A percentile compares a stretch with the other conserved stretches of the same genome.
These are phyloP conservation scores for Pseudorhombus dupliciocellatus DNA, from an alignment of 2,113 vertebrate genomes.

Conservation along the genomic window DNA sequence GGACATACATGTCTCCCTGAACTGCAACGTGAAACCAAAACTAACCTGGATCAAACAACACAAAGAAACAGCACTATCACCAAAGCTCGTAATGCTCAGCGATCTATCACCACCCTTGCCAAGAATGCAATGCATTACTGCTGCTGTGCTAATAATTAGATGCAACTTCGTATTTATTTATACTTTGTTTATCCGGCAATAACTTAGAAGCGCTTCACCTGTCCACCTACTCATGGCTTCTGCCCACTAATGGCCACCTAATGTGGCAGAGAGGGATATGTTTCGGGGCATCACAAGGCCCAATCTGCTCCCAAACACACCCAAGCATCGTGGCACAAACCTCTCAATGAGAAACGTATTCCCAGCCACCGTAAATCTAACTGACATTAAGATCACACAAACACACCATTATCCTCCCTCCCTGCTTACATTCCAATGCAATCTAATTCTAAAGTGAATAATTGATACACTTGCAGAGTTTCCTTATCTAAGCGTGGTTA, in stretches of 20 bases:
- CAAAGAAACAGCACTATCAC: slow-evolving; percentile 23
- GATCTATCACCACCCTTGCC: slow-evolving; percentile 19
- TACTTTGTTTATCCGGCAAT: slow-evolving; percentile 38
- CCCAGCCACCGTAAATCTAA: slow-evolving; percentile 24
- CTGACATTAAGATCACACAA: slow-evolving; percentile 25
- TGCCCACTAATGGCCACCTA: slow-evolving; percentile 44
- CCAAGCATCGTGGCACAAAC: slow-evolving; percentile 22
- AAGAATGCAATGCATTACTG: slow-evolving; percentile 32
- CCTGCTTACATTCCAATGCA: slow-evolving; percentile 3
- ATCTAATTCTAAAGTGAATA: slow-evolving; percentile 28
- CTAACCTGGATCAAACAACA: not conserved
- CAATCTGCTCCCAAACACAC: slow-evolving; percentile 28
- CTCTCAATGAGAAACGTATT: slow-evolving; percentile 36
- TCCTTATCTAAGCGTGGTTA: slow-evolving; percentile 21
- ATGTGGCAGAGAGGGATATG: slow-evolving; percentile 60
- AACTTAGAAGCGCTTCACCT: slow-evolving; percentile 43
- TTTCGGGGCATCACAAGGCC: slow-evolving; percentile 33
- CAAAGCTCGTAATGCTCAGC: not conserved
- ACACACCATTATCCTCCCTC: not conserved
- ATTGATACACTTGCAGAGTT: slow-evolving; percentile 22
- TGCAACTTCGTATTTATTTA: slow-evolving; percentile 34
- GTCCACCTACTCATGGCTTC: slow-evolving; percentile 45
- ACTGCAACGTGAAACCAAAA: too few relatives aligned
- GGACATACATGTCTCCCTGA: too few relatives aligned
- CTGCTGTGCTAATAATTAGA: slow-evolving; percentile 35